Conservation (phyloP, 2,888 invertebrate species). For the Zhengitettix transpicula region DNA sequence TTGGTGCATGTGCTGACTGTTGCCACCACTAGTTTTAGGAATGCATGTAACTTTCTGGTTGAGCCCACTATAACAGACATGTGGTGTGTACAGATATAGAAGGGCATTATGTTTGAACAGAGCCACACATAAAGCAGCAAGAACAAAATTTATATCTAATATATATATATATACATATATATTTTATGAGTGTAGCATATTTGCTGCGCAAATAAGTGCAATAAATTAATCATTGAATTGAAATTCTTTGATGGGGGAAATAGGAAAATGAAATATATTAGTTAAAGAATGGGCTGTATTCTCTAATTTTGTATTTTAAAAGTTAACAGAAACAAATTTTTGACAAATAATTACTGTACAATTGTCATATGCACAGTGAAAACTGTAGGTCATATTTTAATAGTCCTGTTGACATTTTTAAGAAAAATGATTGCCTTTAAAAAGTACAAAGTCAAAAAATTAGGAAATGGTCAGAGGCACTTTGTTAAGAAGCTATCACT, state of each 20-base stretch:
- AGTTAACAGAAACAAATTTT: constrained; percentile 1
- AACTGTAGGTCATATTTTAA: constrained; percentile 11
- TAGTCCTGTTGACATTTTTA: constrained; percentile 12
- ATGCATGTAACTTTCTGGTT: background rate
- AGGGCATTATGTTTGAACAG: constrained; percentile 7
- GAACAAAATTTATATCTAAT: background rate
- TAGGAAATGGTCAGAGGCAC: constrained; percentile 11
- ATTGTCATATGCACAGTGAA: constrained; percentile 7
- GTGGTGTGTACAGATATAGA: constrained; percentile 1
- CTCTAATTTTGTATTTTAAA: constrained; percentile 12
- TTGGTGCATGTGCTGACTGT: background rate
- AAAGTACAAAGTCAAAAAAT: constrained; percentile 14
- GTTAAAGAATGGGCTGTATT: constrained; percentile 2
- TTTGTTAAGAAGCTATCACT: constrained; percentile 12
- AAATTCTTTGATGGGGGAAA: background rate
- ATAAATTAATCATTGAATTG: constrained; percentile 4
- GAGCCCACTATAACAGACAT: background rate
- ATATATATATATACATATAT: background rate
- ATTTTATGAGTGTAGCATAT: background rate
- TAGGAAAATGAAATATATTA: background rate
- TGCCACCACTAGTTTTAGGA: background rate
- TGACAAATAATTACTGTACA: constrained; percentile 5
- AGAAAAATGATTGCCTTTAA: constrained; percentile 12
- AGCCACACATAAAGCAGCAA: too few species aligned
- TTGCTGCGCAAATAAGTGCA: constrained; percentile 5